These are phyloP conservation scores for Triops longicaudatus DNA, from an alignment of 1,140 invertebrate genomes.

Conservation along the genomic window DNA sequence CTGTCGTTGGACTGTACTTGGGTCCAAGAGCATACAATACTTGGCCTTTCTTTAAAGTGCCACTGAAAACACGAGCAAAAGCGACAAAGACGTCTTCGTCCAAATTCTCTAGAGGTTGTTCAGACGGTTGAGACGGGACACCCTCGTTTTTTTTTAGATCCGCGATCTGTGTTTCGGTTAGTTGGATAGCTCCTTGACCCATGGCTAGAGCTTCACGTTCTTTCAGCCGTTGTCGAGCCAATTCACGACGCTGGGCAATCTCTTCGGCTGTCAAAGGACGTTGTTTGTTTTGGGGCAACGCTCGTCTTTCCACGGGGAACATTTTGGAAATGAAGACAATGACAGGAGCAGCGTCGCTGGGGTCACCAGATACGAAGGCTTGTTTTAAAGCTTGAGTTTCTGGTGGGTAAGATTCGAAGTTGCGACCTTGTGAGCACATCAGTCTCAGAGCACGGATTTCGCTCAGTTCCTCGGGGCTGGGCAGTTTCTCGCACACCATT, in stretches of 20 bases:
- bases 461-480: slow-evolving; percentile 66
- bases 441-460: slow-evolving; percentile 66
- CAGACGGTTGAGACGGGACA: neutral
- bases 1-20: slow-evolving; percentile 68
- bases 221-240: slow-evolving; percentile 51
- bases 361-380: slow-evolving; percentile 63
- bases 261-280: slow-evolving; percentile 66
- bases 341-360: slow-evolving; percentile 55
- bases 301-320: slow-evolving; percentile 61
- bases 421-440: slow-evolving; percentile 57
- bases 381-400: slow-evolving; percentile 65
- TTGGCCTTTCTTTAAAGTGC: slow-evolving; percentile 66
- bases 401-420: slow-evolving; percentile 57
- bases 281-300: slow-evolving; percentile 60
- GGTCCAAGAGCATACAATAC: slow-evolving; percentile 75
- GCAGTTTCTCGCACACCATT: slow-evolving; percentile 70
- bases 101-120: slow-evolving; percentile 33
- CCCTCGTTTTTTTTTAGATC: slow-evolving; percentile 30
- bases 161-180: slow-evolving; percentile 10
- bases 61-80: slow-evolving; percentile 89
- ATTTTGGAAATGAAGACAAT: slow-evolving; percentile 94
- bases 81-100: slow-evolving; percentile 71
- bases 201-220: slow-evolving; percentile 40
- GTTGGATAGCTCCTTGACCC: slow-evolving; percentile 29
- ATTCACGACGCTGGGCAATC: slow-evolving; percentile 58